Evolutionary conservation across 2,888 invertebrate species (phyloP).

Genomic region (Plutella xylostella): DNA sequence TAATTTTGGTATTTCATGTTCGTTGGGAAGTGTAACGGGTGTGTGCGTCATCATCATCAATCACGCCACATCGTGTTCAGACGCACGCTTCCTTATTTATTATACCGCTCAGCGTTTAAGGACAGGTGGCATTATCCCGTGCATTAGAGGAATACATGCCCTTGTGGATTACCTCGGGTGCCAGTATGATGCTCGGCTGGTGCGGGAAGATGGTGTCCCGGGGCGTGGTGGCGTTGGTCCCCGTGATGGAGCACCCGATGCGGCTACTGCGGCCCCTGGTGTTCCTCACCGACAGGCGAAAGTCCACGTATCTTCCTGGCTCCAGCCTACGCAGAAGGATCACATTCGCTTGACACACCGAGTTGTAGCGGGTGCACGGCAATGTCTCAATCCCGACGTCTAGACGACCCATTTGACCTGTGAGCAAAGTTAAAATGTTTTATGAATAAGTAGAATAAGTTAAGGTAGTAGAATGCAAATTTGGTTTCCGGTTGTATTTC

Average conservation of each 20-base stretch:
- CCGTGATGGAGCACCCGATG: slow-evolving; percentile 83
- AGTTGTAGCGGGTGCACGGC: slow-evolving; percentile 88
- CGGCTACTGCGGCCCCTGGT: slow-evolving; percentile 81
- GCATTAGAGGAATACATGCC: too few relatives aligned
- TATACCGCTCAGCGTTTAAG: slow-evolving; percentile 8
- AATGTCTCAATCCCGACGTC: slow-evolving; percentile 84
- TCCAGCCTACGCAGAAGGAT: slow-evolving; percentile 81
- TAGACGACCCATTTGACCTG: slow-evolving; percentile 77
- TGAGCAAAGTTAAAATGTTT: too few relatives aligned
- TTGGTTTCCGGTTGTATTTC: too few relatives aligned
- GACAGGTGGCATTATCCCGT: slow-evolving; percentile 15
- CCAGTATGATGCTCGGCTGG: slow-evolving; percentile 80
- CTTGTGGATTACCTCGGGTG: slow-evolving; percentile 76
- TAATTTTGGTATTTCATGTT: slow-evolving; percentile 35
- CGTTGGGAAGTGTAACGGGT: slow-evolving; percentile 15
- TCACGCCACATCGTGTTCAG: slow-evolving; percentile 36
- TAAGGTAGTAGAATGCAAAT: too few relatives aligned
- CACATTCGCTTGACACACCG: slow-evolving; percentile 90
- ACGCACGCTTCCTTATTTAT: slow-evolving; percentile 37
- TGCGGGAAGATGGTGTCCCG: slow-evolving; percentile 86
- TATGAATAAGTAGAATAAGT: too few relatives aligned
- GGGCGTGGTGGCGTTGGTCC: slow-evolving; percentile 88
- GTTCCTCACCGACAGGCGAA: slow-evolving; percentile 78
- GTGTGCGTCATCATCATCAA: slow-evolving; percentile 47
- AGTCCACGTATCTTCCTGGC: slow-evolving; percentile 87